These are phyloP conservation scores for Cancer borealis DNA, from an alignment of 2,888 invertebrate species.

Conservation along the genomic window DNA sequence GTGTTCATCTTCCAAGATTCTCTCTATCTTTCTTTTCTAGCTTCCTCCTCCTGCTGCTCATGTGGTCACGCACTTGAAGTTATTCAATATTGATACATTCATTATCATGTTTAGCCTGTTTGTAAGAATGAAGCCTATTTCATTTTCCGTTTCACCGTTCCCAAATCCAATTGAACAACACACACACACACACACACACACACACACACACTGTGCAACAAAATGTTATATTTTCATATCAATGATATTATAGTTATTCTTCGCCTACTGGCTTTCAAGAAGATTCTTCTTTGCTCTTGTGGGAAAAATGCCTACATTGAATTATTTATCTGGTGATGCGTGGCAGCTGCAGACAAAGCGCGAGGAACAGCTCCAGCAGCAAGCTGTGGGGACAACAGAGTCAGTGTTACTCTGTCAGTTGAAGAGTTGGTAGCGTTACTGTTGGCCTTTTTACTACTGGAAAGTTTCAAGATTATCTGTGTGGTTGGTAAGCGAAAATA, in stretches of 20 bases:
- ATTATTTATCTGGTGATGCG: not conserved
- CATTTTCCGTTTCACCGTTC: not conserved
- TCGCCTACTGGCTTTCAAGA: not conserved
- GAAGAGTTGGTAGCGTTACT: not conserved
- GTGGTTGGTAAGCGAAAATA: not conserved
- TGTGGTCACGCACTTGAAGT: no score
- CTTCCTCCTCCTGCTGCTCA: no score
- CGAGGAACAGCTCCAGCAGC: slow-evolving; percentile 6
- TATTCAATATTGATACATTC: no score
- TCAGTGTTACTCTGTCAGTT: slow-evolving; percentile 25
- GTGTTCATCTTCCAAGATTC: no score
- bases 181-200: slow-evolving; percentile 30
- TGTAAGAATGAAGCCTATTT: not conserved
- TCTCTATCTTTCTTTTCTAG: no score
- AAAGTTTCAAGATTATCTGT: not conserved
- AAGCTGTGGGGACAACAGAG: not conserved
- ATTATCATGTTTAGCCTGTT: no score
- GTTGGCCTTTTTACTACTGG: not conserved
- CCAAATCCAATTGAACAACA: not conserved
- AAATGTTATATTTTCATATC: not conserved
- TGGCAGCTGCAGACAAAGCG: slow-evolving; percentile 25
- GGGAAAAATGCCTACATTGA: not conserved
- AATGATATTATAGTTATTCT: not conserved
- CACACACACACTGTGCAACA: not conserved
- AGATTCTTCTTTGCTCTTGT: not conserved